Percentiles rank a stretch among this genome's conserved stretches.
Evolutionary conservation across 64 coral and sea anemone genomes (phyloP).

Genomic region (Hydrozoanthus tunicans): DNA sequence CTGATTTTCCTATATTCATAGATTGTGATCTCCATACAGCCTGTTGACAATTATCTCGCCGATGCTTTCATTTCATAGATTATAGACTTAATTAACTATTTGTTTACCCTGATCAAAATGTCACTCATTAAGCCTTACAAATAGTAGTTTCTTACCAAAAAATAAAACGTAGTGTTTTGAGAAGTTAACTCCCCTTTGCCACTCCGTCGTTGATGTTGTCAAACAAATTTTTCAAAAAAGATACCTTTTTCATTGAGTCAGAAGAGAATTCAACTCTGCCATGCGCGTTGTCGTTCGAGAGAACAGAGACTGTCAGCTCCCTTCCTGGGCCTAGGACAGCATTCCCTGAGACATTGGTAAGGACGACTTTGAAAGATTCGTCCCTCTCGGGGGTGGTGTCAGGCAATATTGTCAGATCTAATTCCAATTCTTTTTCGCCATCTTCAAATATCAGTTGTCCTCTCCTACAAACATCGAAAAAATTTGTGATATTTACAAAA

Average conservation of each 20-base stretch:
- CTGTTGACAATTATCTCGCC: no score
- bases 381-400: constrained; percentile 91
- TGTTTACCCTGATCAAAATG: no score
- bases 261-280: constrained; percentile 80
- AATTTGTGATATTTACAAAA: no score
- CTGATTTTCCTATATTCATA: no score
- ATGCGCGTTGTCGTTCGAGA: constrained; percentile 96
- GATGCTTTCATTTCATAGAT: no score
- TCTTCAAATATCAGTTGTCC: constrained; percentile 91
- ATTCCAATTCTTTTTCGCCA: constrained; percentile 80
- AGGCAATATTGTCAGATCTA: constrained; percentile 85
- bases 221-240: not conserved
- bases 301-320: constrained; percentile 75
- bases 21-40: no score
- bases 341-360: constrained; percentile 84
- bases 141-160: not conserved
- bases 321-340: constrained; percentile 67
- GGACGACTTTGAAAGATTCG: constrained; percentile 78
- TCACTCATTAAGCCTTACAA: no score
- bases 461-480: constrained; percentile 32
- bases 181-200: not conserved
- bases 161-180: not conserved
- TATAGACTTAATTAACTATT: no score
- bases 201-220: not conserved
- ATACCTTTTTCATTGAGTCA: constrained; percentile 51